Evolutionary conservation across 1,140 invertebrate species (phyloP), one percentile per base, ranked within the genome.

Genomic region (Drosophila ironensis): DNA sequence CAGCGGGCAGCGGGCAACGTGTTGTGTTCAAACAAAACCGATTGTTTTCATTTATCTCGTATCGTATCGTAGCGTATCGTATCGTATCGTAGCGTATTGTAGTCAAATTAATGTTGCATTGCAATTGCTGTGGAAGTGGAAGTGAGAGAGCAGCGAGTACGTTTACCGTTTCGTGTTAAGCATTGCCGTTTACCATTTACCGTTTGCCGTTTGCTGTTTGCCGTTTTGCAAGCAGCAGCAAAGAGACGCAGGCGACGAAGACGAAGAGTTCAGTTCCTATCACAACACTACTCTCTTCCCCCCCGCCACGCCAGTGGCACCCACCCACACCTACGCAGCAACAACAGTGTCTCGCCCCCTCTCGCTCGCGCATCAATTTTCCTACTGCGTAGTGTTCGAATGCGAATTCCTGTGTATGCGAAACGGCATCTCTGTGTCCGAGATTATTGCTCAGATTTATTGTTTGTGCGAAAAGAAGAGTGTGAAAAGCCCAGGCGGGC

Each of bases 41-140:
- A 59, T 61, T 74, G 78, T 81, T 82, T 76, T 64, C 54, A 40
- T 77, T n/a, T n/a, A n/a, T n/a, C n/a, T n/a, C n/a, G n/a, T n/a
- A n/a, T n/a, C n/a, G n/a, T n/a, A n/a, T n/a, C n/a, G n/a, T n/a
- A n/a, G n/a, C n/a, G n/a, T n/a, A n/a, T n/a, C n/a, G n/a, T n/a
- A n/a, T n/a, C n/a, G n/a, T n/a, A n/a, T n/a, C n/a, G n/a, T n/a
- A n/a, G n/a, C n/a, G n/a, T n/a, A n/a, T n/a, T n/a, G n/a, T 57
- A 70, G 77, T 75, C 28, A 44, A 72, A 71, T 71, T 57, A 52
- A 41, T 51, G n/a, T n/a, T n/a, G n/a, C n/a, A n/a, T n/a, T n/a
- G n/a, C n/a, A n/a, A n/a, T n/a, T n/a, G n/a, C n/a, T n/a, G n/a
- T n/a, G n/a, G n/a, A n/a, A n/a, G n/a, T n/a, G n/a, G n/a, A 48